These are phyloP conservation scores for Neoscelio sp. DNA, from an alignment of 2,888 invertebrate species.

Conservation along the genomic window DNA sequence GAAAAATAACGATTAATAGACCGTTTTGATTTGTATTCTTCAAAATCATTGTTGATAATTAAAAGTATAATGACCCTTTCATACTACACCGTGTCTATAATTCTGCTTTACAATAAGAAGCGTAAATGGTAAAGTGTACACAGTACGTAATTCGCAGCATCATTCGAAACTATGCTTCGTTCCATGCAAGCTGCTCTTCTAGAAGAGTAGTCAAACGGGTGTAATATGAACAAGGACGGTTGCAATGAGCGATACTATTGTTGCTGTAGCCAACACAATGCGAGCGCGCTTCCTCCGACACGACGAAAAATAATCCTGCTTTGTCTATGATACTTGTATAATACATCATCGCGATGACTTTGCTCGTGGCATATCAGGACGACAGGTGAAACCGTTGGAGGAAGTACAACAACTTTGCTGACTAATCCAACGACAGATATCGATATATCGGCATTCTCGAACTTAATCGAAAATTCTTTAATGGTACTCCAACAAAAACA, in stretches of 20 bases:
- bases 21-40: too few relatives aligned
- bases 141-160: not conserved
- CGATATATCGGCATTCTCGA: constrained; percentile 6
- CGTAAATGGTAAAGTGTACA: too few relatives aligned
- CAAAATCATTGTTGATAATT: too few relatives aligned
- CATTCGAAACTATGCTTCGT: constrained; percentile 1
- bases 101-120: too few relatives aligned
- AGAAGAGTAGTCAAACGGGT: constrained; percentile 78
- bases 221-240: constrained; percentile 77
- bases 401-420: constrained; percentile 20
- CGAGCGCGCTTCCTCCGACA: constrained; percentile 77
- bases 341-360: constrained; percentile 68
- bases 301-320: constrained; percentile 79
- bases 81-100: too few relatives aligned
- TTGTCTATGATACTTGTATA: constrained; percentile 77
- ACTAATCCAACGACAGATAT: constrained; percentile 34
- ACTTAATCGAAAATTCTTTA: constrained; percentile 6
- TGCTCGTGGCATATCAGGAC: constrained; percentile 27
- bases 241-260: constrained; percentile 71
- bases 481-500: too few relatives aligned
- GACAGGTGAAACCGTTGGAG: constrained; percentile 51
- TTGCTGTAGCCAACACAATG: constrained; percentile 73
- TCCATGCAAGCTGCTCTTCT: constrained; percentile 68
- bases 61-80: too few relatives aligned
- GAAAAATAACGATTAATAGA: too few relatives aligned